phyloP scores from a whole-genome alignment of 2,888 invertebrate species.

The Poecilobothrus nobilitatus region DNA sequence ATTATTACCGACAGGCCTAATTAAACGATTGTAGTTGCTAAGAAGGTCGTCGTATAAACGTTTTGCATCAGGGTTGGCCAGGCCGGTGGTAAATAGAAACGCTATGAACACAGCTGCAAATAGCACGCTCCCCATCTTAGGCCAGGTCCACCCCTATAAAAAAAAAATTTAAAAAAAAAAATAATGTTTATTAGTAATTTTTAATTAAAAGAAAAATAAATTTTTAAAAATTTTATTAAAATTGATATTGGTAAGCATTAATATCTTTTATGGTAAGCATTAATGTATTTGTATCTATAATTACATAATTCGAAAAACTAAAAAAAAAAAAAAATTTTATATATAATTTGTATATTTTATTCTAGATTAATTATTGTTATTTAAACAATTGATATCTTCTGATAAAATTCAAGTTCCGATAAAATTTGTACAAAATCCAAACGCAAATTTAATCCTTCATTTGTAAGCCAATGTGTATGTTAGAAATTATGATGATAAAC shows the following conservation, averaged over 20 bases:
- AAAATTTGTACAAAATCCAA: too few species aligned
- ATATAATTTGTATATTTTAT: too few species aligned
- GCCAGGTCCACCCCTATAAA: slow-evolving; percentile 73
- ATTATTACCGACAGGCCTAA: slow-evolving; percentile 89
- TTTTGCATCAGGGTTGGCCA: slow-evolving; percentile 87
- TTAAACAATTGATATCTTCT: too few species aligned
- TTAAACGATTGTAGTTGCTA: slow-evolving; percentile 90
- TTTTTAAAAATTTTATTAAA: neutral
- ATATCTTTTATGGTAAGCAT: too few species aligned
- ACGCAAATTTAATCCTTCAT: too few species aligned
- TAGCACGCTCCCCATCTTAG: slow-evolving; percentile 73
- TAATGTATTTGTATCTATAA: too few species aligned
- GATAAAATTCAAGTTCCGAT: too few species aligned
- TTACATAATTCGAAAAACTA: too few species aligned
- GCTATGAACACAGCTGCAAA: slow-evolving; percentile 65
- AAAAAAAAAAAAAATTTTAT: too few species aligned
- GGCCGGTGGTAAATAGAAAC: slow-evolving; percentile 65
- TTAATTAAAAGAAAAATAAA: neutral
- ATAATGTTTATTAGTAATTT: neutral
- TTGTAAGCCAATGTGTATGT: too few species aligned
- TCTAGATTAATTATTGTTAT: too few species aligned
- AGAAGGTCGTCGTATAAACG: slow-evolving; percentile 91
- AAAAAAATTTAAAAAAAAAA: slow-evolving; percentile 26
- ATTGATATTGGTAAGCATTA: neutral
- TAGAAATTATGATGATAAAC: too few species aligned